These are phyloP conservation scores for Incurvaria masculella DNA, from an alignment of 2,888 invertebrate genomes.

Conservation along the genomic window DNA sequence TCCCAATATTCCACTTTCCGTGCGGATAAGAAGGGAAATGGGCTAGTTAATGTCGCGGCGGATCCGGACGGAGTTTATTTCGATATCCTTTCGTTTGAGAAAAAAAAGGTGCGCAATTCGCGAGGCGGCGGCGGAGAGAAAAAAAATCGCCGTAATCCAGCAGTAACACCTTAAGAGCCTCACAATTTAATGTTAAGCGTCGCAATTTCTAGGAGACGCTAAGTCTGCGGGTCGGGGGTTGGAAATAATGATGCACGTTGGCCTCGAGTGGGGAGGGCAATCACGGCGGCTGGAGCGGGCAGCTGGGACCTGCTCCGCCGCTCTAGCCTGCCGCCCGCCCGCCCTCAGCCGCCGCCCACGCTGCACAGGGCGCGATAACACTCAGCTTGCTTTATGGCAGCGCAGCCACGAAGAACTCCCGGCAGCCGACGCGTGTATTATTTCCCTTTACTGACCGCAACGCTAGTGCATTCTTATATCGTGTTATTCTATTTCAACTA, in stretches of 20 bases:
- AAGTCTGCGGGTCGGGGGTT: slow-evolving; percentile 38
- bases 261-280: slow-evolving; percentile 25
- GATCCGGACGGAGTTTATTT: slow-evolving; percentile 40
- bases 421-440: no score
- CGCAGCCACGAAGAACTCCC: not conserved
- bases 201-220: slow-evolving; percentile 43
- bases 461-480: no score
- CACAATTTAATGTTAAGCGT: slow-evolving; percentile 53
- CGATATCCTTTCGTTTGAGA: slow-evolving; percentile 50
- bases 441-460: no score
- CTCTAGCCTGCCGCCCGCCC: no score
- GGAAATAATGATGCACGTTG: slow-evolving; percentile 42
- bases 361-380: slow-evolving; percentile 18
- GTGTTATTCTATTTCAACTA: no score
- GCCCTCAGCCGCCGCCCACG: not conserved
- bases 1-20: not conserved
- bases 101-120: slow-evolving; percentile 35
- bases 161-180: slow-evolving; percentile 42
- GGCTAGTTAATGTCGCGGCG: slow-evolving; percentile 48
- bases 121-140: slow-evolving; percentile 33
- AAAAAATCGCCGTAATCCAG: slow-evolving; percentile 41
- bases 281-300: slow-evolving; percentile 43
- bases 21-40: slow-evolving; percentile 16
- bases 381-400: slow-evolving; percentile 4
- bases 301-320: slow-evolving; percentile 44